A percentile compares a stretch with the other conserved stretches of the same genome.
These are phyloP conservation scores for Halictus rubicundus DNA, from an alignment of 1,140 invertebrate genomes.

Conservation along the genomic window DNA sequence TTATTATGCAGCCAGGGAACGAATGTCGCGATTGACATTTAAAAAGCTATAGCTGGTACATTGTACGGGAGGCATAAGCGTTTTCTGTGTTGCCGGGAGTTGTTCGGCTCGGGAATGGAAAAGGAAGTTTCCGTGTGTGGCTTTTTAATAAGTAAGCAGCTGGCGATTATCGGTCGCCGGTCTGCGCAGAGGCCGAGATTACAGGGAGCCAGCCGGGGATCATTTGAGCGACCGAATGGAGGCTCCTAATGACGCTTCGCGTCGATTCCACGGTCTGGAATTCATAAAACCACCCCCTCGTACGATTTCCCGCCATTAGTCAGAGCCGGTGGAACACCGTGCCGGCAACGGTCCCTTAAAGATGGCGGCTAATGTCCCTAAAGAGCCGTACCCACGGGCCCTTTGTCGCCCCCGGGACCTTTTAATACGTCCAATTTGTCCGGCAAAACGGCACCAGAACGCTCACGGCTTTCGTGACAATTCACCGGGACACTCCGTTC, in stretches of 20 bases:
- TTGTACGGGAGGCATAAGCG: not conserved
- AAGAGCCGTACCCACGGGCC: constrained; percentile 33
- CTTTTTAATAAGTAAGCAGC: no score
- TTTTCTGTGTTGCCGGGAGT: no score
- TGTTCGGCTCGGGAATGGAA: no score
- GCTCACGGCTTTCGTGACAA: constrained; percentile 11
- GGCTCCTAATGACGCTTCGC: not conserved
- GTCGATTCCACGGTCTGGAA: not conserved
- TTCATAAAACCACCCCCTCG: constrained; percentile 13
- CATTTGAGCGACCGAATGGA: not conserved
- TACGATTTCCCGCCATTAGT: constrained; percentile 31
- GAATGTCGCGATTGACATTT: constrained; percentile 7
- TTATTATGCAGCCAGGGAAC: not conserved
- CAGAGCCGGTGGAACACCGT: constrained; percentile 7
- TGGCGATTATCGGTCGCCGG: not conserved
- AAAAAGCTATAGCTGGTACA: not conserved
- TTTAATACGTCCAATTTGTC: constrained; percentile 46
- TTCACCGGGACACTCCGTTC: constrained; percentile 8
- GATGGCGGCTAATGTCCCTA: constrained; percentile 44
- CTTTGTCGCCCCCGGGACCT: constrained; percentile 41
- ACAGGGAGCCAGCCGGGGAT: not conserved
- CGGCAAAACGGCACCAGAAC: constrained; percentile 21
- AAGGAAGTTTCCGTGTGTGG: no score
- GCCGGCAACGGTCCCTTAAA: not conserved
- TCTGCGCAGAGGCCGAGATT: not conserved